phyloP scores from a whole-genome alignment of 2,113 vertebrate genomes.

The Piaya cayana region DNA sequence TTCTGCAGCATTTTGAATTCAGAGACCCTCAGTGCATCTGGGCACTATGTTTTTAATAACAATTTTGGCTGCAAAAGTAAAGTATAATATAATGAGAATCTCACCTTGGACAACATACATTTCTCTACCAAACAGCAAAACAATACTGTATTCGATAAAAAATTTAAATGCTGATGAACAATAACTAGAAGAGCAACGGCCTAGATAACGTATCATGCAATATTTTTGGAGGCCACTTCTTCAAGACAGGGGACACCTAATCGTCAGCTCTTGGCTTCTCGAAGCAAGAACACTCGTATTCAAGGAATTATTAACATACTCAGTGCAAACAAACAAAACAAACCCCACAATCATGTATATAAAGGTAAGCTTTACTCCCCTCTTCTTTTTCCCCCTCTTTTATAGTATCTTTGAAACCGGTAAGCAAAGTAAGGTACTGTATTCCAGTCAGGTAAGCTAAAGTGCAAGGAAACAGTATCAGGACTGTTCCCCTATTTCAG shows the following conservation, averaged over 20 bases:
- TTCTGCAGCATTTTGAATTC: background rate
- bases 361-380: background rate
- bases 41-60: background rate
- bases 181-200: background rate
- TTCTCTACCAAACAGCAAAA: background rate
- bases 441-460: background rate
- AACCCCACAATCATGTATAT: rapidly evolving
- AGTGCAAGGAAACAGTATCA: background rate
- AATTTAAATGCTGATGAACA: background rate
- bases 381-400: background rate
- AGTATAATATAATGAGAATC: background rate
- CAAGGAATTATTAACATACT: background rate
- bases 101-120: background rate
- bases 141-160: background rate
- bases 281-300: background rate
- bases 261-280: background rate
- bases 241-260: background rate
- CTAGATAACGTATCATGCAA: background rate
- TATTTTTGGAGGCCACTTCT: background rate
- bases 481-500: background rate
- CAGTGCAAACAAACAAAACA: background rate
- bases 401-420: background rate
- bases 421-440: background rate
- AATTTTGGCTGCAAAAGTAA: background rate
- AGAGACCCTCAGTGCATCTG: background rate